These are phyloP conservation scores for Scaptomyza caliginosa DNA, from an alignment of 2,888 invertebrate species.

Conservation along the genomic window DNA sequence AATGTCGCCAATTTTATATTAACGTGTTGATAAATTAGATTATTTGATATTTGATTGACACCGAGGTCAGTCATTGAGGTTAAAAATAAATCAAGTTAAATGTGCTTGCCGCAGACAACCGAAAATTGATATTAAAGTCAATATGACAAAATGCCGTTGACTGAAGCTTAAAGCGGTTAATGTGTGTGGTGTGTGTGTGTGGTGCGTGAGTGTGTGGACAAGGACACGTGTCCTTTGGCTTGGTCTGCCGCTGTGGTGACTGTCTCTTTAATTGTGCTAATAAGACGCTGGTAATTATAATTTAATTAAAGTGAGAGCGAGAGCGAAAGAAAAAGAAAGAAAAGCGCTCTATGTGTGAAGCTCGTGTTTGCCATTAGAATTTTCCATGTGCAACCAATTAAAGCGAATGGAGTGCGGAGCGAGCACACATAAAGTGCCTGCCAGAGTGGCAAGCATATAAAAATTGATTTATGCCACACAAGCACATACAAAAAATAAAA, in stretches of 20 bases:
- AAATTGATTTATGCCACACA: constrained; percentile 67
- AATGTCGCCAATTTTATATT: background rate
- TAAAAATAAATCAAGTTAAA: background rate
- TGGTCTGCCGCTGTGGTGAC: constrained; percentile 44
- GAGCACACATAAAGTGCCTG: constrained; percentile 4
- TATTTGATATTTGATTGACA: background rate
- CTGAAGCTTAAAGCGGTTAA: constrained; percentile 3
- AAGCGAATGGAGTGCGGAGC: constrained; percentile 20
- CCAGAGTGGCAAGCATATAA: constrained; percentile 39
- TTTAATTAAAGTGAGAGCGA: constrained; percentile 62
- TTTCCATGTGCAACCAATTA: constrained; percentile 66
- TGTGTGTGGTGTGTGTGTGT: background rate
- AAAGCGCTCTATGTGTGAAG: background rate
- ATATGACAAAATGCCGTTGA: constrained; percentile 3
- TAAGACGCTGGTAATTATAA: constrained; percentile 75
- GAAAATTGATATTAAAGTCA: constrained; percentile 10
- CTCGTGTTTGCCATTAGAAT: constrained; percentile 64
- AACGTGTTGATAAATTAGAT: background rate
- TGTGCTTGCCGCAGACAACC: no score
- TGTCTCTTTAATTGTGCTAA: constrained; percentile 69
- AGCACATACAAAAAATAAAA: background rate
- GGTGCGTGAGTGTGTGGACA: background rate
- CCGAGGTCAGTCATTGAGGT: background rate
- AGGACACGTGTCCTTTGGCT: constrained; percentile 33
- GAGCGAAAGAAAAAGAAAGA: background rate